Percentiles rank a stretch among this genome's conserved stretches.
Conservation (phyloP, 2,888 invertebrate species). For the Idaea biselata region DNA sequence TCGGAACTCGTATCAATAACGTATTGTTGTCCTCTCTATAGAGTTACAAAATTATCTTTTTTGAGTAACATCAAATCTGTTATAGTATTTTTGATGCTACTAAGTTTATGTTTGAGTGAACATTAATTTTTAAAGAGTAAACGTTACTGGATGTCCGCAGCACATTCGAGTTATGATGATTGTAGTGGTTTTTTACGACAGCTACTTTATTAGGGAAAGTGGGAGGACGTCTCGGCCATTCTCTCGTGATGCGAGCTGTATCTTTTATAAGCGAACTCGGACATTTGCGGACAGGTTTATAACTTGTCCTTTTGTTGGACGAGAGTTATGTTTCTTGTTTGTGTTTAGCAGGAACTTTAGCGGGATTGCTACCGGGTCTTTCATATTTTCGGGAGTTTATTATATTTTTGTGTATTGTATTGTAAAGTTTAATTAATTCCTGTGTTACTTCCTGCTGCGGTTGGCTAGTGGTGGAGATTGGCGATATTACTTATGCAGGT, state of each 20-base stretch:
- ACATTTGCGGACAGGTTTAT: constrained; percentile 61
- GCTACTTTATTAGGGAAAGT: constrained; percentile 71
- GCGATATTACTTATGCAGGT: too few species aligned
- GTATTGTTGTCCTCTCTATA: too few species aligned
- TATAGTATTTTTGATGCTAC: constrained; percentile 24
- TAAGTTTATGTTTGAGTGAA: constrained; percentile 29
- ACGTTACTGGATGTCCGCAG: constrained; percentile 36
- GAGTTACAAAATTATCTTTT: constrained; percentile 3
- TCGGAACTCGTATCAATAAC: too few species aligned
- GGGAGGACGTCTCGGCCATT: constrained; percentile 54
- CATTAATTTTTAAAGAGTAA: constrained; percentile 64
- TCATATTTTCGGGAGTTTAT: constrained; percentile 8
- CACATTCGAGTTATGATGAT: constrained; percentile 69
- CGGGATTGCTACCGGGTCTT: constrained; percentile 1
- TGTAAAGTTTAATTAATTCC: constrained; percentile 14
- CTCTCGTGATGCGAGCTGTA: constrained; percentile 55
- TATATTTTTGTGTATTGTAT: neutral
- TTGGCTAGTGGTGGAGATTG: too few species aligned
- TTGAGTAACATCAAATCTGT: constrained; percentile 22
- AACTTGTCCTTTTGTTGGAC: constrained; percentile 54
- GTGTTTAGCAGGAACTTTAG: constrained; percentile 40
- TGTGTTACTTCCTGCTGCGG: too few species aligned
- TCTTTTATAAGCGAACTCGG: constrained; percentile 58
- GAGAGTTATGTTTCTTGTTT: constrained; percentile 40
- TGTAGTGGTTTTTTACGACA: constrained; percentile 75